These are phyloP conservation scores for Lithobates sylvaticus DNA, from an alignment of 2,797 vertebrate genomes.

Conservation along the genomic window DNA sequence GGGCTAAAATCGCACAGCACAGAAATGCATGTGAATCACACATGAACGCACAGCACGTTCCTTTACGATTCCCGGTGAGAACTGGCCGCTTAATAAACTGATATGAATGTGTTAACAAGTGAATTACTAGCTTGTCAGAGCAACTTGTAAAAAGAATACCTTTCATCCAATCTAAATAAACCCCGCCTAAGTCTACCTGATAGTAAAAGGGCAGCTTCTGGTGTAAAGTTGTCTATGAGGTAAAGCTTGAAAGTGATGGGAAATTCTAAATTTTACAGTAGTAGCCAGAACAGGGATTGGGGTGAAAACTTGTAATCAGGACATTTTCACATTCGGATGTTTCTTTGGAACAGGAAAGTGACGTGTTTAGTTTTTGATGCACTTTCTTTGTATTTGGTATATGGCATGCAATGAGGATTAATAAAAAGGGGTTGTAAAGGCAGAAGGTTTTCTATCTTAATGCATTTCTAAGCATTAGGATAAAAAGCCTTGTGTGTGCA, in stretches of 20 bases:
- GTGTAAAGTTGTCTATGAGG: background rate
- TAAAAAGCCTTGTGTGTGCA: too few species aligned
- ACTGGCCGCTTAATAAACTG: background rate
- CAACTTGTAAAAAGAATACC: constrained; percentile 9
- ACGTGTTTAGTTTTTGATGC: too few species aligned
- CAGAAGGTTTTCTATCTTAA: too few species aligned
- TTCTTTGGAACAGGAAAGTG: background rate
- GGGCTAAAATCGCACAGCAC: too few species aligned
- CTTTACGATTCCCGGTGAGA: too few species aligned
- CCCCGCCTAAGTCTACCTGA: constrained; percentile 17
- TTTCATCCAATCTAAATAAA: constrained; percentile 14
- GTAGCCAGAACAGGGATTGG: background rate
- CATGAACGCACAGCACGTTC: too few species aligned
- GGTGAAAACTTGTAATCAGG: background rate
- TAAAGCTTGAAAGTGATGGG: background rate
- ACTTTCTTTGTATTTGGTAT: too few species aligned
- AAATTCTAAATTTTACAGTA: background rate
- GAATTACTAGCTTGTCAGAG: background rate
- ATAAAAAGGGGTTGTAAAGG: too few species aligned
- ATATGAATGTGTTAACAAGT: background rate
- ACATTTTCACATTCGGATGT: background rate
- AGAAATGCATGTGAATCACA: too few species aligned
- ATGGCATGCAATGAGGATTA: too few species aligned
- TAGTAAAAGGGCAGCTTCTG: background rate
- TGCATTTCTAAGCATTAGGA: too few species aligned